phyloP scores from a whole-genome alignment of 2,113 vertebrate species.

The Sorex araneus region DNA sequence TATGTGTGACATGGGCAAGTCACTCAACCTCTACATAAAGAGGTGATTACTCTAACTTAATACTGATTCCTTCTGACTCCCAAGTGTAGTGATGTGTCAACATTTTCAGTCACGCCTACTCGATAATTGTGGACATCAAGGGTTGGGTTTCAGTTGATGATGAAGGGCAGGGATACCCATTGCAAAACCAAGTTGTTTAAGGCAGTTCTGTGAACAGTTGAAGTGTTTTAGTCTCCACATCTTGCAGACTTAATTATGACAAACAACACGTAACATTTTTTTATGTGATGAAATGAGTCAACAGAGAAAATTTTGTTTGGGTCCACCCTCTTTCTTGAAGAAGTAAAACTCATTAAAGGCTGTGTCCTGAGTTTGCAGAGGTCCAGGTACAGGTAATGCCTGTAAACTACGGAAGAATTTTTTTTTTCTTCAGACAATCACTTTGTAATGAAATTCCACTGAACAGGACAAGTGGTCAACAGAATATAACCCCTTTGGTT shows the following conservation, averaged over 20 bases:
- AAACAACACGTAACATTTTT: not conserved
- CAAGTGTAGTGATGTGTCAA: not conserved
- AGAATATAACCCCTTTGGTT: not conserved
- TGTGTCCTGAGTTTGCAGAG: not conserved
- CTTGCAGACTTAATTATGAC: not conserved
- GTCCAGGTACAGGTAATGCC: not conserved
- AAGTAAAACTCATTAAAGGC: not conserved
- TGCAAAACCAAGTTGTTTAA: slow-evolving; percentile 51
- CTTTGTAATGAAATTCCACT: not conserved
- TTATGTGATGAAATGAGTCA: slow-evolving; percentile 24
- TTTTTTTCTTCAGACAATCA: not conserved
- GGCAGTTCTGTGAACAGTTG: not conserved
- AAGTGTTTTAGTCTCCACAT: not conserved
- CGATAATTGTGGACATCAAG: slow-evolving; percentile 16
- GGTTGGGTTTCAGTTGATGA: slow-evolving; percentile 6
- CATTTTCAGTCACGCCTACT: slow-evolving; percentile 35
- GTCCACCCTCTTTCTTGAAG: not conserved
- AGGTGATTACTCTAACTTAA: slow-evolving; percentile 42
- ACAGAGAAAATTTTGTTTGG: not conserved
- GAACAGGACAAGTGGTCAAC: not conserved
- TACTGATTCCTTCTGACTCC: slow-evolving; percentile 7
- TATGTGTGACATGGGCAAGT: not conserved
- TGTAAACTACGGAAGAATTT: not conserved
- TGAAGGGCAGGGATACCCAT: not conserved
- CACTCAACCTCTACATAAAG: slow-evolving; percentile 2